A percentile compares a stretch with the other conserved stretches of the same genome.
These are phyloP conservation scores for Aricia artaxerxes DNA, from an alignment of 2,888 invertebrate genomes.

Conservation along the genomic window DNA sequence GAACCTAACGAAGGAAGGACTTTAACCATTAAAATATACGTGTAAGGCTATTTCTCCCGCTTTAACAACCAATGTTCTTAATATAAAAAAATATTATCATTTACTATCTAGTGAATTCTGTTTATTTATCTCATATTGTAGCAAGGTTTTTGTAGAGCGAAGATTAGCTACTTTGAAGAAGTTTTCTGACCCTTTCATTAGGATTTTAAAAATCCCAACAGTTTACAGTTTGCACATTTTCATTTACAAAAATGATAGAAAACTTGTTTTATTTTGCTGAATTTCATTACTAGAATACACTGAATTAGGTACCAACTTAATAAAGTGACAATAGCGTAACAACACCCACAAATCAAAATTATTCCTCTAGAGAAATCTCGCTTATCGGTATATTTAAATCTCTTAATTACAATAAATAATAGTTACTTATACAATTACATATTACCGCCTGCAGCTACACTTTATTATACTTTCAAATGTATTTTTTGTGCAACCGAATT, in stretches of 20 bases:
- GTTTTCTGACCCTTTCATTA: neutral
- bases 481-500: constrained; percentile 25
- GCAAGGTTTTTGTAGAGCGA: neutral
- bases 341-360: neutral
- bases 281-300: neutral
- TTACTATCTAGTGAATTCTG: neutral
- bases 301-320: neutral
- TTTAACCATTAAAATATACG: constrained; percentile 21
- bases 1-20: constrained; percentile 14
- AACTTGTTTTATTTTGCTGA: neutral
- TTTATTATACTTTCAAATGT: constrained; percentile 9
- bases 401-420: neutral
- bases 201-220: too few relatives aligned
- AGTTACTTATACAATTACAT: neutral
- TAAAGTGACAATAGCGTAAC: neutral
- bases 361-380: neutral
- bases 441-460: neutral
- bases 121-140: neutral
- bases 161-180: neutral
- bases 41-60: neutral
- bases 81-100: neutral
- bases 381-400: neutral
- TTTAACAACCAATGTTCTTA: neutral
- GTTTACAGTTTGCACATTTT: too few relatives aligned
- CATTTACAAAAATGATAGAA: too few relatives aligned